A percentile compares a stretch with the other conserved stretches of the same genome.
Conservation (phyloP, 2,888 invertebrate genomes). For the Pterobdella sp. region DNA sequence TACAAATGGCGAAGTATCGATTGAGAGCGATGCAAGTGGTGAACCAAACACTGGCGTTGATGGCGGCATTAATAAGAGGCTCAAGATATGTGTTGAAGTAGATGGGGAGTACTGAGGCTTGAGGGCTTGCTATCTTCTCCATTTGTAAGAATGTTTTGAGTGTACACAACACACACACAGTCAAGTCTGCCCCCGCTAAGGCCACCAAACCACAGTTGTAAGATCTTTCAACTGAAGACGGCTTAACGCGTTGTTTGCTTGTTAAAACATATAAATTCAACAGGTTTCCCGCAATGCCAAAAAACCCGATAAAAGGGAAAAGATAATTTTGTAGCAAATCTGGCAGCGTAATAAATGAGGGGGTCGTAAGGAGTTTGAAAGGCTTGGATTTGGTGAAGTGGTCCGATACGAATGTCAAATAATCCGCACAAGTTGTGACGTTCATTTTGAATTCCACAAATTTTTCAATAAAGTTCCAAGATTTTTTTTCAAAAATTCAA, state of each 20-base stretch:
- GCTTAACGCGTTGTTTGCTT: slow-evolving; percentile 51
- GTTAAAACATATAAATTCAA: slow-evolving; percentile 71
- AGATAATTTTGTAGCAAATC: too few species aligned
- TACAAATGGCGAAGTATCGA: slow-evolving; percentile 67
- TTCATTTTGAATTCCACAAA: too few species aligned
- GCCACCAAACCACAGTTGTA: slow-evolving; percentile 68
- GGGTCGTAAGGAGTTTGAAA: too few species aligned
- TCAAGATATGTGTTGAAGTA: slow-evolving; percentile 44
- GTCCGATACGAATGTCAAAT: too few species aligned
- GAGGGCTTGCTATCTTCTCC: slow-evolving; percentile 58
- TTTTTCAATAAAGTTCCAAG: too few species aligned
- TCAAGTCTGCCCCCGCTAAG: slow-evolving; percentile 68
- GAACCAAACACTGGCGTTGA: slow-evolving; percentile 69
- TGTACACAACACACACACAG: slow-evolving; percentile 56
- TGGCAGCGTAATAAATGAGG: too few species aligned
- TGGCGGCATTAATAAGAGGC: slow-evolving; percentile 46
- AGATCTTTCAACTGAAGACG: slow-evolving; percentile 67
- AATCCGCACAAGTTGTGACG: too few species aligned
- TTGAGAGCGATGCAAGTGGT: slow-evolving; percentile 66
- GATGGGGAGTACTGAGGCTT: slow-evolving; percentile 39
- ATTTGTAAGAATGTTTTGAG: slow-evolving; percentile 53
- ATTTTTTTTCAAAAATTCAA: too few species aligned
- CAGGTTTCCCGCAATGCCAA: slow-evolving; percentile 69
- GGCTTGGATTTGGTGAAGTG: too few species aligned
- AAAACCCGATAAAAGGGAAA: slow-evolving; percentile 63